A percentile compares a stretch with the other conserved stretches of the same genome.
Conservation (phyloP, 2,797 vertebrate genomes). For the Pseudochirops cupreus region DNA sequence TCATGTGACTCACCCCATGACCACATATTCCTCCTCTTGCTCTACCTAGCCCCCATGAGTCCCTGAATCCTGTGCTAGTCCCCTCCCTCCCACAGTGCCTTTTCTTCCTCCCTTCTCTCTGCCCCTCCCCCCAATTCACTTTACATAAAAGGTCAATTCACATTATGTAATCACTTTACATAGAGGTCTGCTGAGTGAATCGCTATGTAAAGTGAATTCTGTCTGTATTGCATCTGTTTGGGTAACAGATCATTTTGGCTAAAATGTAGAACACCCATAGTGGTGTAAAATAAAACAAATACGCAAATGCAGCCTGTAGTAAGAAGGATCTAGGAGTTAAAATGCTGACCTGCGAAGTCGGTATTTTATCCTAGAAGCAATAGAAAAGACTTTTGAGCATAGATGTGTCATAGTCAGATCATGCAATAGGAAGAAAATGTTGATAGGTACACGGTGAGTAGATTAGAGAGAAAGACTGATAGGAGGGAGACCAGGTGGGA, state of each 20-base stretch:
- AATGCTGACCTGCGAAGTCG: not conserved
- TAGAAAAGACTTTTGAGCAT: not conserved
- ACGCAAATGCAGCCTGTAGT: not conserved
- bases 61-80: not conserved
- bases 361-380: not conserved
- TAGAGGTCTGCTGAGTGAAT: not conserved
- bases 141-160: not conserved
- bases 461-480: not conserved
- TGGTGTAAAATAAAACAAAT: not conserved
- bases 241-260: not conserved
- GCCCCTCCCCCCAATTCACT: too few species aligned
- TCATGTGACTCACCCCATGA: not conserved
- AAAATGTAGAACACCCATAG: not conserved
- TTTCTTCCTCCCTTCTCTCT: not conserved
- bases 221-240: not conserved
- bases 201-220: not conserved
- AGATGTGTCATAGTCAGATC: not conserved
- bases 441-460: not conserved
- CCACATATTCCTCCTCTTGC: fast-evolving
- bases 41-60: not conserved
- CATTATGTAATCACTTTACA: not conserved
- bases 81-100: not conserved
- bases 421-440: not conserved
- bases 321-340: not conserved
- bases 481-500: not conserved